phyloP scores from a whole-genome alignment of 2,888 invertebrate species.

The Aspidapion aeneum region DNA sequence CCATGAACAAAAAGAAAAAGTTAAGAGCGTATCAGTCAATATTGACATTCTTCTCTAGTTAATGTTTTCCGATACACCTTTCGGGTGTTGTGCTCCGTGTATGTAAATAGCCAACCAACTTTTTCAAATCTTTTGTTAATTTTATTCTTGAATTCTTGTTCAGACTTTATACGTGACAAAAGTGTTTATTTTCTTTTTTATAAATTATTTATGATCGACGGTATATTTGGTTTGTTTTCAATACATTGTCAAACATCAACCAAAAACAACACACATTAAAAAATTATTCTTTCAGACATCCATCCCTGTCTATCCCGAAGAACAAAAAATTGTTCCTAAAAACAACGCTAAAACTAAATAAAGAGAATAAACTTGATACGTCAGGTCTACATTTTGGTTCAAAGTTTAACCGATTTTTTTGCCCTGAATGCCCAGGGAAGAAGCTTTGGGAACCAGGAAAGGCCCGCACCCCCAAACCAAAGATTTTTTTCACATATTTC shows the following conservation, averaged over 20 bases:
- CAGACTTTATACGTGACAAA: slow-evolving; percentile 21
- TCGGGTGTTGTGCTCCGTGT: slow-evolving; percentile 31
- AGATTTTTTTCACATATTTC: too few relatives aligned
- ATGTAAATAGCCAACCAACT: slow-evolving; percentile 30
- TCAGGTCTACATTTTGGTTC: too few relatives aligned
- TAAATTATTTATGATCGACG: slow-evolving; percentile 8
- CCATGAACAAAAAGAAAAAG: neutral
- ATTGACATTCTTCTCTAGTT: slow-evolving; percentile 28
- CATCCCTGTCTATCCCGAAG: too few relatives aligned
- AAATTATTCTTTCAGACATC: too few relatives aligned
- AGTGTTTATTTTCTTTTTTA: slow-evolving; percentile 25
- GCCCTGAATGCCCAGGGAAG: too few relatives aligned
- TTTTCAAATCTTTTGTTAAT: slow-evolving; percentile 5
- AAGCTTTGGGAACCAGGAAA: too few relatives aligned
- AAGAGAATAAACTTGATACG: too few relatives aligned
- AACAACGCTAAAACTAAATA: too few relatives aligned
- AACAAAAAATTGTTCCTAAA: too few relatives aligned
- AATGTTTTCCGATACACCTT: slow-evolving; percentile 25
- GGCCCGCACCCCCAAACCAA: too few relatives aligned
- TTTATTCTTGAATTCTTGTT: slow-evolving; percentile 1
- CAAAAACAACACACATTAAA: too few relatives aligned
- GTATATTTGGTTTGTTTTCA: neutral
- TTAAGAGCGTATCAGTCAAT: slow-evolving; percentile 29
- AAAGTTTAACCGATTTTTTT: too few relatives aligned
- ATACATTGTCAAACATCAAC: neutral